Conservation (phyloP, 2,888 invertebrate genomes). For the Conomelus anceps region DNA sequence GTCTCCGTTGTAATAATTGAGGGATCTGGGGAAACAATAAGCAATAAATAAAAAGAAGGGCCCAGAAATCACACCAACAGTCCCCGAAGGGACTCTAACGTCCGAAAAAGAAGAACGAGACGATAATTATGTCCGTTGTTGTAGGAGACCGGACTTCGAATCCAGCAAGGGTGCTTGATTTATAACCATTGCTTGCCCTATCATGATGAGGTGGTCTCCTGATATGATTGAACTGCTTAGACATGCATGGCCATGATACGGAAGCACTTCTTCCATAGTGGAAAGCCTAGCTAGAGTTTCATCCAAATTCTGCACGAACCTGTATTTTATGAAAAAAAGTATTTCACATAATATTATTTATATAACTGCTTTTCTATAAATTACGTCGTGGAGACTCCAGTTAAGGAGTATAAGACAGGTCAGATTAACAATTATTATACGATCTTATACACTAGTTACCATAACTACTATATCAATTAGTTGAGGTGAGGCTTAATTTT, state of each 20-base stretch:
- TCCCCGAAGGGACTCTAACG: not conserved
- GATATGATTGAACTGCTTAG: not conserved
- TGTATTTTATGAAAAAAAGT: too few relatives aligned
- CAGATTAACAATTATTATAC: too few relatives aligned
- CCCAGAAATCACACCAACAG: not conserved
- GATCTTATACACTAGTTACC: too few relatives aligned
- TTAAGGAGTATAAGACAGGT: too few relatives aligned
- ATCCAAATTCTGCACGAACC: too few relatives aligned
- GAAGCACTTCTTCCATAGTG: not conserved
- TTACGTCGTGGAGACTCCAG: too few relatives aligned
- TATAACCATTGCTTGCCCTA: not conserved
- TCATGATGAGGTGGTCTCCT: not conserved
- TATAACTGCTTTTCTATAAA: too few relatives aligned
- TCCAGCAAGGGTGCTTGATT: not conserved
- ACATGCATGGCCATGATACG: not conserved
- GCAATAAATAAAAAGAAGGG: slow-evolving; percentile 13
- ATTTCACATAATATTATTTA: too few relatives aligned
- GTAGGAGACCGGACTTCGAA: not conserved
- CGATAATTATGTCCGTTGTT: not conserved
- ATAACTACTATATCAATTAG: too few relatives aligned
- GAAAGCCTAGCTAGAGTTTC: not conserved
- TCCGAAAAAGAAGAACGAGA: not conserved
- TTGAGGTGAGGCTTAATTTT: too few relatives aligned
- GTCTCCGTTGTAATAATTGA: slow-evolving; percentile 5
- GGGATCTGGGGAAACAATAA: slow-evolving; percentile 8